phyloP scores from a whole-genome alignment of 2,797 vertebrate genomes.

The Epinephelus coioides region DNA sequence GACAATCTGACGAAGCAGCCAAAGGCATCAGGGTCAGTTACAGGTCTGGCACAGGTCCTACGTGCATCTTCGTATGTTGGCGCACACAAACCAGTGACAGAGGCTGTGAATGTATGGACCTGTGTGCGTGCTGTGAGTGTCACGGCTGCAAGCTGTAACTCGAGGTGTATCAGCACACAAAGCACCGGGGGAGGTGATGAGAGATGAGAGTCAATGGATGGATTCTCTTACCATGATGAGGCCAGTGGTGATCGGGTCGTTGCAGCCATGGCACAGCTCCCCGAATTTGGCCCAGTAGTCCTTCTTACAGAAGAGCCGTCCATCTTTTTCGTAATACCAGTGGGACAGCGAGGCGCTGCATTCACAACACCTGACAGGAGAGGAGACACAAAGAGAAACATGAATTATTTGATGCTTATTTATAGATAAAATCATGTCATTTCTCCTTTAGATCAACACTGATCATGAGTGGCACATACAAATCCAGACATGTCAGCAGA shows the following conservation, averaged over 20 bases:
- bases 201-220: conserved; percentile 33
- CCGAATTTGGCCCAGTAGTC: conserved; percentile 97
- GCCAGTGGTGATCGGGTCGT: conserved; percentile 95
- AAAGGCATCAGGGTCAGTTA: conserved; percentile 63
- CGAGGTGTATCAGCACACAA: conserved; percentile 58
- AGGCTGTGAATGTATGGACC: conserved; percentile 33
- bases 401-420: neutral
- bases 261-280: conserved; percentile 96
- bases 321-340: conserved; percentile 99
- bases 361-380: conserved; percentile 90
- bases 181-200: conserved; percentile 51
- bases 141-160: conserved; percentile 58
- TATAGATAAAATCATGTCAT: neutral
- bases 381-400: neutral
- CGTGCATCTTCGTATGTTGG: conserved; percentile 14
- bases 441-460: neutral
- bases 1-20: conserved; percentile 46
- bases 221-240: conserved; percentile 94
- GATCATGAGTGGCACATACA: neutral
- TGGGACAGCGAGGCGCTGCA: conserved; percentile 93
- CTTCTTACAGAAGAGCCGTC: conserved; percentile 96
- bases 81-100: conserved; percentile 3
- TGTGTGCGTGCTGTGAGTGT: conserved; percentile 24
- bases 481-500: neutral
- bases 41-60: conserved; percentile 64